phyloP scores from a whole-genome alignment of 1,140 invertebrate species.

The Aethina tumida region DNA sequence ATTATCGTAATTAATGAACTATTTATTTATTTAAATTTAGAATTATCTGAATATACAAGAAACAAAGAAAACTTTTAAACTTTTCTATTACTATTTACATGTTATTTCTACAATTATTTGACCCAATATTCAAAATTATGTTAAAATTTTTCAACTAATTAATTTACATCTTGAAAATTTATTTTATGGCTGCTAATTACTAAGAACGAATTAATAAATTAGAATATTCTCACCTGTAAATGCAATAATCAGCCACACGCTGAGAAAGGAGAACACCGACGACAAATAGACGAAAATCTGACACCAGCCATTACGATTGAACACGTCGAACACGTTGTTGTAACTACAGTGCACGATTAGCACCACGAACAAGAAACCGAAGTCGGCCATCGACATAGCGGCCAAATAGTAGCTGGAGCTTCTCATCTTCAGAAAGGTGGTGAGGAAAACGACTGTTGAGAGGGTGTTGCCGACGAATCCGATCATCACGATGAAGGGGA shows the following conservation, averaged over 20 bases:
- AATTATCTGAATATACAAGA: no score
- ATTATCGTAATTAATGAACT: no score
- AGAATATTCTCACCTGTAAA: no score
- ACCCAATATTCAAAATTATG: no score
- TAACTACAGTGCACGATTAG: constrained; percentile 57
- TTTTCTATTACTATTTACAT: no score
- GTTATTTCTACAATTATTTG: no score
- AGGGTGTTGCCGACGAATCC: constrained; percentile 54
- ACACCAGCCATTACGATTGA: constrained; percentile 56
- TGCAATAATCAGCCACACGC: constrained; percentile 74
- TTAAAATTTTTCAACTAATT: no score
- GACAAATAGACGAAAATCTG: constrained; percentile 61
- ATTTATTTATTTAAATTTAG: no score
- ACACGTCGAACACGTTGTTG: constrained; percentile 43
- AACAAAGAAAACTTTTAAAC: no score
- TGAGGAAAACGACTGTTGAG: constrained; percentile 63
- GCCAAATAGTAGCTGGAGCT: constrained; percentile 73
- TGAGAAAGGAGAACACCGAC: constrained; percentile 60
- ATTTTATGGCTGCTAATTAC: no score
- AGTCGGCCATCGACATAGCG: constrained; percentile 65
- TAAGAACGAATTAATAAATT: no score
- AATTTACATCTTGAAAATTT: no score
- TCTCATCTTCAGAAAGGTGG: constrained; percentile 56
- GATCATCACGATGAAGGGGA: constrained; percentile 52
- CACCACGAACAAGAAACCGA: constrained; percentile 55